Evolutionary conservation across 92 coral and sea anemone genomes (phyloP).

Genomic region (Porites rus): DNA sequence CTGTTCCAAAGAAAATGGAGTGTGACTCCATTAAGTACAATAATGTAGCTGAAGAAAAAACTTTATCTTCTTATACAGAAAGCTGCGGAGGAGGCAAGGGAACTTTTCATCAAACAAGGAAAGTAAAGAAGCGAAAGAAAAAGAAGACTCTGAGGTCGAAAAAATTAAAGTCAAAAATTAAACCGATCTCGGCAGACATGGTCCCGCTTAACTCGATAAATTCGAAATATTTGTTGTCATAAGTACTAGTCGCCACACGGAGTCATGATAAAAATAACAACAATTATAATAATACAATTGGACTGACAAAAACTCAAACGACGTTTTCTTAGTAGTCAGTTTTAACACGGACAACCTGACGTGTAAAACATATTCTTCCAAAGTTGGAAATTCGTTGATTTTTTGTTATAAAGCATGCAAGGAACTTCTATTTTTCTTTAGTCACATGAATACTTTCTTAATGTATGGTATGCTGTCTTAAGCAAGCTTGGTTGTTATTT

Average conservation of each 20-base stretch:
- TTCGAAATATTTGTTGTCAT: background rate
- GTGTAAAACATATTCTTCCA: too few species aligned
- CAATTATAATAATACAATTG: too few species aligned
- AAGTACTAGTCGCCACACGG: background rate
- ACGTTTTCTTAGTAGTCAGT: too few species aligned
- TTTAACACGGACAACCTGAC: too few species aligned
- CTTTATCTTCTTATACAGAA: background rate
- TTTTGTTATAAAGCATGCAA: too few species aligned
- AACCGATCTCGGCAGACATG: background rate
- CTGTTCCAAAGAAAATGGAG: background rate
- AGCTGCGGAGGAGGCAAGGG: slow-evolving; percentile 11
- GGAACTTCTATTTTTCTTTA: too few species aligned
- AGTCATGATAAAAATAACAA: too few species aligned
- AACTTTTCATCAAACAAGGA: background rate
- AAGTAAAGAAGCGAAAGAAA: slow-evolving; percentile 1
- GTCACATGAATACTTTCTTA: too few species aligned
- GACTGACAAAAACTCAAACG: too few species aligned
- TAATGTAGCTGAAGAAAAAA: background rate
- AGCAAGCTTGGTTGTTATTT: background rate
- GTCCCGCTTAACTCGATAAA: background rate
- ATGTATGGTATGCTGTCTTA: too few species aligned
- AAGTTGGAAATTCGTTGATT: too few species aligned
- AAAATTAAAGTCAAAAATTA: background rate
- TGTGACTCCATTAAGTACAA: background rate
- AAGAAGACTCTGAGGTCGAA: background rate